Percentiles rank a stretch among this genome's conserved stretches.
phyloP scores from a whole-genome alignment of 37 sponge, comb jelly and placozoan species.

The Geodia barretti region DNA sequence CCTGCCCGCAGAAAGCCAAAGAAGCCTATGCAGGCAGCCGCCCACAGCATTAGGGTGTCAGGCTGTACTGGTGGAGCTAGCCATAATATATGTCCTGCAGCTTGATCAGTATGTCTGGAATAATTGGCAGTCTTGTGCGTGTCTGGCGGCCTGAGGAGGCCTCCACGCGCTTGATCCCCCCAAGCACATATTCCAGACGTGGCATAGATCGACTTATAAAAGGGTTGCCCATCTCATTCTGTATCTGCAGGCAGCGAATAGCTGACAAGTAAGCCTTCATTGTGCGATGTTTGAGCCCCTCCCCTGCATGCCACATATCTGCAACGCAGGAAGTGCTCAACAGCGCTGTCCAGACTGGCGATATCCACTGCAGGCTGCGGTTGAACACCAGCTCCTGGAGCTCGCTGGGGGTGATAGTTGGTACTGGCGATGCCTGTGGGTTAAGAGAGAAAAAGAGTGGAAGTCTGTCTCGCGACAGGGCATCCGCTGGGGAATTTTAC shows the following conservation, averaged over 20 bases:
- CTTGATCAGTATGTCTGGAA: neutral
- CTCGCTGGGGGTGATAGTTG: neutral
- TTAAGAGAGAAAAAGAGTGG: too few species aligned
- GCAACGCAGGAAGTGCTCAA: too few species aligned
- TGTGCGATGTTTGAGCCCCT: neutral
- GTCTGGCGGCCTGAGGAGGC: neutral
- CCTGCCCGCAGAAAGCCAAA: constrained; percentile 7
- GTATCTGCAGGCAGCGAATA: constrained; percentile 2
- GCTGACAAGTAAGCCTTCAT: constrained; percentile 27
- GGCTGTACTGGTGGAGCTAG: neutral
- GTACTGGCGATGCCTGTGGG: neutral
- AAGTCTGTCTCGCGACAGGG: too few species aligned
- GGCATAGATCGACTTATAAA: neutral
- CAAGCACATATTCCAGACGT: constrained; percentile 3
- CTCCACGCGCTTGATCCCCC: constrained; percentile 14
- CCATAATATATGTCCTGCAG: constrained; percentile 17
- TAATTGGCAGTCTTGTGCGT: constrained; percentile 7
- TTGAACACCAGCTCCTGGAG: constrained; percentile 2
- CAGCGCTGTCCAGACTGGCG: too few species aligned
- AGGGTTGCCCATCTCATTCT: neutral
- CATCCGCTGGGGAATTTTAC: too few species aligned
- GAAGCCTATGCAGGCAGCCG: constrained; percentile 26
- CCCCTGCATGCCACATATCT: too few species aligned
- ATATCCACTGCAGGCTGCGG: too few species aligned
- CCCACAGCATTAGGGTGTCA: constrained; percentile 29